Conservation (phyloP, 1,140 invertebrate species). For the Panonychus citri region DNA sequence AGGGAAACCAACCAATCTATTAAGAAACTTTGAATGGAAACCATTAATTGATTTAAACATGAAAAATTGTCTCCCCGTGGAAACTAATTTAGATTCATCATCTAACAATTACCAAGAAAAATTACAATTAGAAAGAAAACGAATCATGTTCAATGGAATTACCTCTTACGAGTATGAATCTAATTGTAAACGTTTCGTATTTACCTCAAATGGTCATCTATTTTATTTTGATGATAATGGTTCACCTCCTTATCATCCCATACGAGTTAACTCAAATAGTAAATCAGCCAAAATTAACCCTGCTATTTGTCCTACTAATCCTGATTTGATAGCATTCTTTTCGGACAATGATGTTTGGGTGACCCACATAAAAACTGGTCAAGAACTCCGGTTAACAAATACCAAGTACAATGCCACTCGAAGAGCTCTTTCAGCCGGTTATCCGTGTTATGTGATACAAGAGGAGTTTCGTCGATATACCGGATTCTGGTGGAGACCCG, state of each 20-base stretch:
- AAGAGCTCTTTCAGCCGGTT: constrained; percentile 65
- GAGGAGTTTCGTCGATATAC: constrained; percentile 90
- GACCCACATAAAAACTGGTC: constrained; percentile 38
- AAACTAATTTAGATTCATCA: background rate
- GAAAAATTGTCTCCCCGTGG: constrained; percentile 29
- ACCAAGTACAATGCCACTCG: constrained; percentile 31
- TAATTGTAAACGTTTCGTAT: constrained; percentile 55
- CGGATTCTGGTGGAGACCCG: constrained; percentile 93
- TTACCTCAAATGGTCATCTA: constrained; percentile 61
- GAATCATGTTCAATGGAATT: constrained; percentile 72
- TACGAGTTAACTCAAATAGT: constrained; percentile 21
- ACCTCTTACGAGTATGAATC: constrained; percentile 71
- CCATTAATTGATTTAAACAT: constrained; percentile 45
- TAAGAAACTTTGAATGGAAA: constrained; percentile 25
- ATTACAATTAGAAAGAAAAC: constrained; percentile 64
- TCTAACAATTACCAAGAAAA: constrained; percentile 53
- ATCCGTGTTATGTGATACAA: constrained; percentile 90
- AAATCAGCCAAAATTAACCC: constrained; percentile 51
- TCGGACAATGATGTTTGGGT: constrained; percentile 74
- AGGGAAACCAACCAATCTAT: background rate
- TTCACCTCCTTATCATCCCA: constrained; percentile 14
- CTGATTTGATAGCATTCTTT: constrained; percentile 67
- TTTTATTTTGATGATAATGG: constrained; percentile 39
- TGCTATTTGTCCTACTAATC: constrained; percentile 67
- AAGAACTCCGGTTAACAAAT: constrained; percentile 13